A percentile compares a stretch with the other conserved stretches of the same genome.
Conservation (phyloP, 2,797 vertebrate genomes). For the Scyliorhinus canicula region DNA sequence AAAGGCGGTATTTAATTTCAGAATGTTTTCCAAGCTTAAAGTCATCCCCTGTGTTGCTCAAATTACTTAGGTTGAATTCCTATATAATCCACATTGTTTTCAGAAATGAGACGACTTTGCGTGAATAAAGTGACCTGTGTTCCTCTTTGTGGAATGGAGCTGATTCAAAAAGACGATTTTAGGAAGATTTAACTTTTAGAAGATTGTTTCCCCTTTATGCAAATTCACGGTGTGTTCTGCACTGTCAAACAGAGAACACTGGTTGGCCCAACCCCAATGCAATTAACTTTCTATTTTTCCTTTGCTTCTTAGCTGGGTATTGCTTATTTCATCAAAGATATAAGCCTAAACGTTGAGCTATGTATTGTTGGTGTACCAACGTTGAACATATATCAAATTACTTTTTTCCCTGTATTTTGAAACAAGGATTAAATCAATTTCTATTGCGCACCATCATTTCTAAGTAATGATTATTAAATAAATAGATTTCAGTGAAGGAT, state of each 20-base stretch:
- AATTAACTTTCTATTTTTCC: too few species aligned
- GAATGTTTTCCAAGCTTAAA: not conserved
- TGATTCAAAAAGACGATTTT: not conserved
- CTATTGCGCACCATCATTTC: not conserved
- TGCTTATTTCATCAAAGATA: not conserved
- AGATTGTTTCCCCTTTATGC: too few species aligned
- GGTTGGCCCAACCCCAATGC: too few species aligned
- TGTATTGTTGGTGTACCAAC: not conserved
- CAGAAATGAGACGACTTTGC: not conserved
- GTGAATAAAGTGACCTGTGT: not conserved
- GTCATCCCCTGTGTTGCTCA: not conserved
- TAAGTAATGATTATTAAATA: not conserved
- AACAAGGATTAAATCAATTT: not conserved
- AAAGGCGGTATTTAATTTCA: not conserved
- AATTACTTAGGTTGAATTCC: not conserved
- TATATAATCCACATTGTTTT: not conserved
- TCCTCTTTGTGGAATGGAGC: not conserved
- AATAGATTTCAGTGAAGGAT: not conserved
- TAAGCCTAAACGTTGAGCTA: not conserved
- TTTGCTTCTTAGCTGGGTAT: too few species aligned
- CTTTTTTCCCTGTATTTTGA: not conserved
- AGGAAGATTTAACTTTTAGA: not conserved
- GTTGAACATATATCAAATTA: not conserved
- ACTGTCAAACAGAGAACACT: too few species aligned
- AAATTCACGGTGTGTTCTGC: too few species aligned